Evolutionary conservation across 1,140 invertebrate genomes (phyloP).

Genomic region (Frieseomelitta varia): DNA sequence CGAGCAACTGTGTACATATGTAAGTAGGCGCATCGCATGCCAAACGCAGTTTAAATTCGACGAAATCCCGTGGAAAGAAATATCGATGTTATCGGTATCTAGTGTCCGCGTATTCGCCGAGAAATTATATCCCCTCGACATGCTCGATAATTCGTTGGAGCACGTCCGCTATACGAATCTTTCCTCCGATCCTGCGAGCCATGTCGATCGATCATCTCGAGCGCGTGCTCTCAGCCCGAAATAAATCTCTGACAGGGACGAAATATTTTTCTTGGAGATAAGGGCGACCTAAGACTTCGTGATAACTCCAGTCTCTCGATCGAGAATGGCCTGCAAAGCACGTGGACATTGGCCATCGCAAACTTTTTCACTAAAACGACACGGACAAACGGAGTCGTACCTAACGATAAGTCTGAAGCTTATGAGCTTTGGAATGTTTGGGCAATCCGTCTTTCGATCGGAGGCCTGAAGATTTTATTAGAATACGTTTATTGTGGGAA

Average conservation of each 20-base stretch:
- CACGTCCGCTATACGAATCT: neutral
- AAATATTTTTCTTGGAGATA: neutral
- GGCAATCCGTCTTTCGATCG: neutral
- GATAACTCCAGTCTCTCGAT: neutral
- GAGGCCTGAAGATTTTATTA: neutral
- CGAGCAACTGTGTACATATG: too few species aligned
- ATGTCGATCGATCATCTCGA: neutral
- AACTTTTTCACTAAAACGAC: neutral
- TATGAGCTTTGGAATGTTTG: neutral
- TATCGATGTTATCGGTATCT: neutral
- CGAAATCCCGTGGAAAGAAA: neutral
- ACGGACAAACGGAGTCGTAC: neutral
- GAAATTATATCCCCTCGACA: neutral
- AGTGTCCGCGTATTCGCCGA: neutral
- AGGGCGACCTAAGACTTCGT: neutral
- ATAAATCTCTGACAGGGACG: neutral
- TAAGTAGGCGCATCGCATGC: too few species aligned
- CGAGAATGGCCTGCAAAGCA: neutral
- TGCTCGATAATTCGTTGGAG: neutral
- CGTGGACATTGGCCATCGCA: neutral
- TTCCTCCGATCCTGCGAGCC: neutral
- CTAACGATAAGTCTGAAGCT: neutral
- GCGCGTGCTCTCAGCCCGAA: neutral
- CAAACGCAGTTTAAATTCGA: conserved; percentile 6
- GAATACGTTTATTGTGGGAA: neutral